Conservation (phyloP, 2,797 vertebrate species). For the Girardinus metallicus region DNA sequence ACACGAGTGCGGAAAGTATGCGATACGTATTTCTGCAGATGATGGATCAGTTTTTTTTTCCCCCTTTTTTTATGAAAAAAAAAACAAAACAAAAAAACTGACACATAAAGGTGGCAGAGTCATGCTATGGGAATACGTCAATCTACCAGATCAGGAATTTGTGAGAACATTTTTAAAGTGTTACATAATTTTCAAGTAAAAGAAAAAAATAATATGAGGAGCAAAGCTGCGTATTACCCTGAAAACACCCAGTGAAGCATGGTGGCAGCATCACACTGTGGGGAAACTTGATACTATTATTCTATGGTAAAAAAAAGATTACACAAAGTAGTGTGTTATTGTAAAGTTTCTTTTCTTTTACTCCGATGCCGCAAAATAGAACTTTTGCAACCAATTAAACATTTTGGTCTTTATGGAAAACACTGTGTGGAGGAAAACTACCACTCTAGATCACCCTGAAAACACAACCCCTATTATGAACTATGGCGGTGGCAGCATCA, state of each 20-base stretch:
- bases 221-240: neutral
- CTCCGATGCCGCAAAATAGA: too few relatives aligned
- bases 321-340: too few relatives aligned
- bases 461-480: neutral
- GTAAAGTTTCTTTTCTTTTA: too few relatives aligned
- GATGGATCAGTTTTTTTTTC: slow-evolving; percentile 34
- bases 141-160: neutral
- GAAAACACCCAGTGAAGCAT: neutral
- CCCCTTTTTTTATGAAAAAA: neutral
- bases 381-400: too few relatives aligned
- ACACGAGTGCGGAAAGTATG: slow-evolving; percentile 33
- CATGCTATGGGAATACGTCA: slow-evolving; percentile 4
- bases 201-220: neutral
- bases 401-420: too few relatives aligned
- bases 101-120: slow-evolving; percentile 18
- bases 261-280: neutral
- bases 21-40: slow-evolving; percentile 42
- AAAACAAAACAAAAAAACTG: too few relatives aligned
- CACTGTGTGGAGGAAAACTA: neutral
- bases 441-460: neutral
- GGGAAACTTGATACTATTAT: neutral
- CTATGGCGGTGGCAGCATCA: neutral
- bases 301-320: too few relatives aligned
- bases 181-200: neutral
- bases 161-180: neutral